Percentiles rank a stretch among this genome's conserved stretches.
phyloP scores from a whole-genome alignment of 2,113 vertebrate genomes.

The Serinus canaria region DNA sequence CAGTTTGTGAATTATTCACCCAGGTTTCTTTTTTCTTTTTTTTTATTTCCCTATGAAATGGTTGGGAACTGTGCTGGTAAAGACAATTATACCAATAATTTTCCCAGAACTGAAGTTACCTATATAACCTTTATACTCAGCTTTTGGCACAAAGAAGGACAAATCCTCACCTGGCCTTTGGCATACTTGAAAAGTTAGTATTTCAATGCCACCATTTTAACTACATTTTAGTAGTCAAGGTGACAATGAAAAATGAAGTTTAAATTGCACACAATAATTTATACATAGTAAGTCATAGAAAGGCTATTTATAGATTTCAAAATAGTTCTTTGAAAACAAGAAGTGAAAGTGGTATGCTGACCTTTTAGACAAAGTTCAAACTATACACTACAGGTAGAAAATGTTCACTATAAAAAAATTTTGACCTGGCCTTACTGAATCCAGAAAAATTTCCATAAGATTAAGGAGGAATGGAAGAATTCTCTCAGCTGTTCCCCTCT shows the following conservation, averaged over 20 bases:
- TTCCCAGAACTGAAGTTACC: background rate
- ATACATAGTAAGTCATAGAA: background rate
- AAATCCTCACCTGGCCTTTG: background rate
- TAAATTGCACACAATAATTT: background rate
- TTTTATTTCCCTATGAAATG: background rate
- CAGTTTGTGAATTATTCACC: background rate
- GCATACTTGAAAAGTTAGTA: background rate
- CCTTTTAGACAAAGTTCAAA: background rate
- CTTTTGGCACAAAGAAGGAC: background rate
- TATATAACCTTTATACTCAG: background rate
- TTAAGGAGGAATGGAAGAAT: background rate
- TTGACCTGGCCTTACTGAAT: background rate
- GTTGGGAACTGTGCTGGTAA: background rate
- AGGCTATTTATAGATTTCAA: background rate
- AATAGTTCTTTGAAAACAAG: background rate
- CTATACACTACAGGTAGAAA: background rate
- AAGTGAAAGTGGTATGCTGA: background rate
- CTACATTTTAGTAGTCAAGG: background rate
- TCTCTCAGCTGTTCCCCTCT: background rate
- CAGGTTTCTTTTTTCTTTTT: background rate
- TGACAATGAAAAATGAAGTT: background rate
- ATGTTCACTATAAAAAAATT: background rate
- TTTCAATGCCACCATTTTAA: background rate
- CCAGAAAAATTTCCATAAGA: background rate
- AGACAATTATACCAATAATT: background rate